phyloP scores from a whole-genome alignment of 2,113 vertebrate genomes.

The Crotalus tigris region DNA sequence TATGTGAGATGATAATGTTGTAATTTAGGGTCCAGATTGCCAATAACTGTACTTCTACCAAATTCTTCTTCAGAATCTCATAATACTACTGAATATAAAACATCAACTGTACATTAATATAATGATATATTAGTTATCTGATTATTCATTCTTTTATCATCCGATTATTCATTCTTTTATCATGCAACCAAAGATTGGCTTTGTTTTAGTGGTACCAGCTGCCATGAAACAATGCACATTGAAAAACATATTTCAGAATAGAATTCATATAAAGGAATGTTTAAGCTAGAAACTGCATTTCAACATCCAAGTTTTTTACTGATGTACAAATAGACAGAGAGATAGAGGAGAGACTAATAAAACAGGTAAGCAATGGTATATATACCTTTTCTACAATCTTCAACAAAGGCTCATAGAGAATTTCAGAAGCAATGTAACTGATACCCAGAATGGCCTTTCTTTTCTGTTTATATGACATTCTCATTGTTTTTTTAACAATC shows the following conservation, averaged over 20 bases:
- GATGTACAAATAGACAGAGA: background rate
- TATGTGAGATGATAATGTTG: background rate
- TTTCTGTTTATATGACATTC: background rate
- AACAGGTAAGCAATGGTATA: background rate
- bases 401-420: background rate
- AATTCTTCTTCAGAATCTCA: slow-evolving; percentile 12
- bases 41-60: background rate
- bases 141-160: too few relatives aligned
- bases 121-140: background rate
- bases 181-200: background rate
- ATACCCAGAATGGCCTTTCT: background rate
- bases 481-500: background rate
- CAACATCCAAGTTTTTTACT: background rate
- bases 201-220: background rate
- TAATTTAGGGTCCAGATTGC: background rate
- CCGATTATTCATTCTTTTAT: background rate
- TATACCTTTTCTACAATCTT: background rate
- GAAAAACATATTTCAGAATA: background rate
- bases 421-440: background rate
- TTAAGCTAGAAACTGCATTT: background rate
- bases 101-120: background rate
- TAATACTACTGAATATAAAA: background rate
- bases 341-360: too few relatives aligned
- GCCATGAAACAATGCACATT: background rate
- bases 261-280: background rate